Percentiles rank a stretch among this genome's conserved stretches.
Conservation (phyloP, 2,888 invertebrate species). For the Tipula confusa region DNA sequence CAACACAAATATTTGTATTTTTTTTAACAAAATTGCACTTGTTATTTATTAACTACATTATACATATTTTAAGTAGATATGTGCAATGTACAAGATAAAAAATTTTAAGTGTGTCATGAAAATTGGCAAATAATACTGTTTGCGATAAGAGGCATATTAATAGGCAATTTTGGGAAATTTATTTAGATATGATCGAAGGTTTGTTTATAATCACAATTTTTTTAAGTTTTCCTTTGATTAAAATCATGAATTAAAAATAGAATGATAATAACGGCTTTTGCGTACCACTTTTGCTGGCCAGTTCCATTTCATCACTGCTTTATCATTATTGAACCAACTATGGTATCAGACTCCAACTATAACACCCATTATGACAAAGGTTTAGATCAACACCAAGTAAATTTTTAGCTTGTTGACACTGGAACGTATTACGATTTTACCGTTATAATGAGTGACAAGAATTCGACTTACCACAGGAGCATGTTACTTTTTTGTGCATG, state of each 20-base stretch:
- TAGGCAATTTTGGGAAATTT: neutral
- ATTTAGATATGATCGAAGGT: neutral
- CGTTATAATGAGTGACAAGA: too few species aligned
- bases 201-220: neutral
- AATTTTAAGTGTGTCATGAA: neutral
- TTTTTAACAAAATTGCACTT: neutral
- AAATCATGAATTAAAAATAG: neutral
- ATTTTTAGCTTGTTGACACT: too few species aligned
- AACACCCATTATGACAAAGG: too few species aligned
- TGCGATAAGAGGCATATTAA: neutral
- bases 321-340: too few species aligned
- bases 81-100: neutral
- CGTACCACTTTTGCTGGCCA: too few species aligned
- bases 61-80: neutral
- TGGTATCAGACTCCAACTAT: too few species aligned
- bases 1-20: neutral
- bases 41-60: slow-evolving; percentile 3
- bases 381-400: too few species aligned
- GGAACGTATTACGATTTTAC: too few species aligned
- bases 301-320: too few species aligned
- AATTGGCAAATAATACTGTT: neutral
- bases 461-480: too few species aligned
- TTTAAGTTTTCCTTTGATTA: neutral
- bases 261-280: too few species aligned
- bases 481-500: too few species aligned